phyloP scores from a whole-genome alignment of 2,888 invertebrate genomes.

The Priapulus caudatus region DNA sequence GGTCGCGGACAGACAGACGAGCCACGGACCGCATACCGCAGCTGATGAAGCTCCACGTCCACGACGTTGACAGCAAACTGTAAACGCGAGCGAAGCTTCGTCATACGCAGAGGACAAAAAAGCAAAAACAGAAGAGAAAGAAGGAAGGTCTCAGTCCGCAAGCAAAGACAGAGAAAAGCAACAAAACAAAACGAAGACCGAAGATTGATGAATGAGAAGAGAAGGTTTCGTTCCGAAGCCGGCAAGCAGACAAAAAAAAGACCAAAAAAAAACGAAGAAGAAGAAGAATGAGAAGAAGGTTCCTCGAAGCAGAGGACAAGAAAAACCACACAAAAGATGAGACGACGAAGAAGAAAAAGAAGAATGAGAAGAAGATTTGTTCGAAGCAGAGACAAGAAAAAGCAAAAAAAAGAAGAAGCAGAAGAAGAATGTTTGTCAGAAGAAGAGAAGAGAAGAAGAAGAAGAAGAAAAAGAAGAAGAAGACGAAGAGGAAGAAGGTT shows the following conservation, averaged over 20 bases:
- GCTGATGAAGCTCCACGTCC: no score
- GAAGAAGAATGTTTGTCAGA: not conserved
- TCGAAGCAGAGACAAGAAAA: not conserved
- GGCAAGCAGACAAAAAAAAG: not conserved
- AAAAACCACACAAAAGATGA: not conserved
- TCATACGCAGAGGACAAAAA: not conserved
- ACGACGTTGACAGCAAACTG: no score
- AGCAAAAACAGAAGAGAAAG: not conserved
- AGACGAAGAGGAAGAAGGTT: not conserved
- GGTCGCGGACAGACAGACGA: no score
- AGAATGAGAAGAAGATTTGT: not conserved
- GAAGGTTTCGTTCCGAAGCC: not conserved
- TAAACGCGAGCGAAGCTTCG: no score
- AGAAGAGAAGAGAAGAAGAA: constrained; percentile 3
- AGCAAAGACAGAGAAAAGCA: not conserved
- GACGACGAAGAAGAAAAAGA: not conserved
- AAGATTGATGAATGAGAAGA: not conserved
- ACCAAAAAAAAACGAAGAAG: not conserved
- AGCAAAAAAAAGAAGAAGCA: not conserved
- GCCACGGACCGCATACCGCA: no score
- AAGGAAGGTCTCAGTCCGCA: not conserved
- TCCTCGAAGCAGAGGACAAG: not conserved
- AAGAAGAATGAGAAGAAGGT: not conserved
- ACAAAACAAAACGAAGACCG: not conserved
- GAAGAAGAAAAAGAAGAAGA: constrained; percentile 3